Evolutionary conservation across 2,888 invertebrate genomes (phyloP).

Genomic region (Nomada fucata): DNA sequence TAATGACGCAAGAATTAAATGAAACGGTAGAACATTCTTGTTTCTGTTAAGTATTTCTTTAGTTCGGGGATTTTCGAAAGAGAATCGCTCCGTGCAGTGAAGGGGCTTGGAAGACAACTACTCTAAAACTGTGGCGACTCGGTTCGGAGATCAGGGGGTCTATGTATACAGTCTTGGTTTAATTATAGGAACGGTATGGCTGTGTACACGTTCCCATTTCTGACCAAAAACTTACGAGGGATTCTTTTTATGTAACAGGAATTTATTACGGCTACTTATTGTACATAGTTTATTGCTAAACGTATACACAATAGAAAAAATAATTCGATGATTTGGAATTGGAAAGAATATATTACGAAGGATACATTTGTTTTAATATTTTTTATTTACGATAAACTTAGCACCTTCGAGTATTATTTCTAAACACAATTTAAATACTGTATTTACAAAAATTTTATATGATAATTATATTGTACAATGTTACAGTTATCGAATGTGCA

Average conservation of each 20-base stretch:
- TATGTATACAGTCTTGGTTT: conserved; percentile 20
- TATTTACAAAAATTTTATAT: conserved; percentile 42
- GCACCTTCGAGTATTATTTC: conserved; percentile 38
- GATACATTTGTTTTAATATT: conserved; percentile 23
- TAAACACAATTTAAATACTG: conserved; percentile 22
- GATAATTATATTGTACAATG: conserved; percentile 16
- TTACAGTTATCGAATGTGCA: conserved; percentile 24
- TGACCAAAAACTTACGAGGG: conserved; percentile 25
- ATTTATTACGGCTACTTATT: conserved; percentile 17
- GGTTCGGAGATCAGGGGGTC: conserved; percentile 19
- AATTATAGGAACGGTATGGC: conserved; percentile 46
- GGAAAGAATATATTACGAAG: conserved; percentile 6
- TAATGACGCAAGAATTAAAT: not conserved
- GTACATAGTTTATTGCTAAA: conserved; percentile 34
- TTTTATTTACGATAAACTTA: conserved; percentile 40
- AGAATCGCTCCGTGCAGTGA: not conserved
- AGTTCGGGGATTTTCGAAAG: conserved; percentile 4
- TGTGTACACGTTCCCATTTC: conserved; percentile 45
- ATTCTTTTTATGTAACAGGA: not conserved
- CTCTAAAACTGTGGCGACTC: conserved; percentile 10
- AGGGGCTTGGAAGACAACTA: not conserved
- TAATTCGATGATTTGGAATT: conserved; percentile 9
- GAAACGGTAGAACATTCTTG: not conserved
- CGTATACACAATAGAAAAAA: conserved; percentile 4
- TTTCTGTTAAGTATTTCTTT: conserved; percentile 20